Conservation (phyloP, 2,113 vertebrate genomes). For the Heteronetta atricapilla region DNA sequence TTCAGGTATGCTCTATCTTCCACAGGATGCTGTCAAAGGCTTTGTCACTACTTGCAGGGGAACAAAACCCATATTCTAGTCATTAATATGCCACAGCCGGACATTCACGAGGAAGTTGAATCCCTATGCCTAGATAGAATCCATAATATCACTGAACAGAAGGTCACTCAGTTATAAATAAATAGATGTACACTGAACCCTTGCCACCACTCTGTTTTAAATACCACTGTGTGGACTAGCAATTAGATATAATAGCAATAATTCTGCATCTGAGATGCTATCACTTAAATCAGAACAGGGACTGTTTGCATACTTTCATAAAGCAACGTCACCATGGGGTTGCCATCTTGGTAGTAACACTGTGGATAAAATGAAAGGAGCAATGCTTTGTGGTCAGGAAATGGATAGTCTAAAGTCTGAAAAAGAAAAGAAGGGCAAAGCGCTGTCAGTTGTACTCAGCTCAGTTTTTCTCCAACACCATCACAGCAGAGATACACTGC, state of each 20-base stretch:
- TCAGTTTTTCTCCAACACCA: background rate
- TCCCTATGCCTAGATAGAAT: background rate
- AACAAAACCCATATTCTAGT: slow-evolving; percentile 1
- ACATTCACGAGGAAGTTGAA: background rate
- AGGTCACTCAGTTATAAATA: slow-evolving; percentile 49
- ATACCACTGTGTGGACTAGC: background rate
- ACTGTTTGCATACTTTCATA: background rate
- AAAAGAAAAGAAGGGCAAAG: background rate
- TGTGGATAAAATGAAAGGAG: background rate
- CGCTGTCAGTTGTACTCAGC: background rate
- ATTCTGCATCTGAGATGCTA: background rate
- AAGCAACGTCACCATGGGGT: fast-evolving
- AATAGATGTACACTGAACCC: slow-evolving; percentile 32
- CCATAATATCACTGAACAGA: slow-evolving; percentile 33
- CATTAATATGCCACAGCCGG: background rate
- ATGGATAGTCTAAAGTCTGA: background rate
- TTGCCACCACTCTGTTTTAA: slow-evolving; percentile 17
- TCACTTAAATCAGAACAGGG: background rate
- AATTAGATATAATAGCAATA: background rate
- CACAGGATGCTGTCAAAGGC: slow-evolving; percentile 13
- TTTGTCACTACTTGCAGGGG: slow-evolving; percentile 16
- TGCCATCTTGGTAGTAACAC: background rate
- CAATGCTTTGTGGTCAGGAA: background rate
- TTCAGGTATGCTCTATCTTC: slow-evolving; percentile 12
- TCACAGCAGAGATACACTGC: background rate